phyloP scores from a whole-genome alignment of 2,888 invertebrate species.

The Elegia similella region DNA sequence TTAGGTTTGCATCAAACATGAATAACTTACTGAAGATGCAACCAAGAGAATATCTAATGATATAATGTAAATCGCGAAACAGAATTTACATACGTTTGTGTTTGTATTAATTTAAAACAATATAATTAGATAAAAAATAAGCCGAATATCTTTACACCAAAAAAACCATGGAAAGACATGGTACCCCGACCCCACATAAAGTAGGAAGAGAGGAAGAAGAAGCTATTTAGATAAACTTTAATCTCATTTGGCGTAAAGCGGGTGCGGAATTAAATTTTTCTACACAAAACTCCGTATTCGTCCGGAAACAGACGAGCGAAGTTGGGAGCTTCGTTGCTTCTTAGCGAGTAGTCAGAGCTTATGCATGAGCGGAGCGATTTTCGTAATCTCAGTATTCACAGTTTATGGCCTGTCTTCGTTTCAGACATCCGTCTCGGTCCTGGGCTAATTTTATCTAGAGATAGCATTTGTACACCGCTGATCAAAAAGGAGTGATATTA shows the following conservation, averaged over 20 bases:
- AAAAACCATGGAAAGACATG: too few relatives aligned
- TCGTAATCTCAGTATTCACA: neutral
- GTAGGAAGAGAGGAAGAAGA: too few relatives aligned
- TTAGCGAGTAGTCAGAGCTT: neutral
- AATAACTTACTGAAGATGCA: too few relatives aligned
- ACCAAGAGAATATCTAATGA: too few relatives aligned
- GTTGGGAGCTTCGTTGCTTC: slow-evolving; percentile 16
- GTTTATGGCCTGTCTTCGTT: too few relatives aligned
- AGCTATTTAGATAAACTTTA: slow-evolving; percentile 1
- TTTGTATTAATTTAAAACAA: neutral
- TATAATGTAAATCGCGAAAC: neutral
- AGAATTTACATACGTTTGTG: neutral
- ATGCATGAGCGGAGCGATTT: slow-evolving; percentile 9
- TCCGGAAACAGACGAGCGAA: slow-evolving; percentile 13
- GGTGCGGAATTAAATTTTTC: slow-evolving; percentile 16
- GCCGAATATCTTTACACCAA: too few relatives aligned
- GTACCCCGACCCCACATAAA: too few relatives aligned
- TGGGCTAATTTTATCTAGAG: too few relatives aligned
- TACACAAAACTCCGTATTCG: slow-evolving; percentile 13
- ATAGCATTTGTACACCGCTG: too few relatives aligned
- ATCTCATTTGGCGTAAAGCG: slow-evolving; percentile 1
- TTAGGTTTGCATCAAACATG: too few relatives aligned
- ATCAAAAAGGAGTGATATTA: too few relatives aligned
- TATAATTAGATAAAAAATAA: neutral
- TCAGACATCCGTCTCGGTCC: neutral